These are phyloP conservation scores for Festucalex cinctus DNA, from an alignment of 2,113 vertebrate genomes.

Conservation along the genomic window DNA sequence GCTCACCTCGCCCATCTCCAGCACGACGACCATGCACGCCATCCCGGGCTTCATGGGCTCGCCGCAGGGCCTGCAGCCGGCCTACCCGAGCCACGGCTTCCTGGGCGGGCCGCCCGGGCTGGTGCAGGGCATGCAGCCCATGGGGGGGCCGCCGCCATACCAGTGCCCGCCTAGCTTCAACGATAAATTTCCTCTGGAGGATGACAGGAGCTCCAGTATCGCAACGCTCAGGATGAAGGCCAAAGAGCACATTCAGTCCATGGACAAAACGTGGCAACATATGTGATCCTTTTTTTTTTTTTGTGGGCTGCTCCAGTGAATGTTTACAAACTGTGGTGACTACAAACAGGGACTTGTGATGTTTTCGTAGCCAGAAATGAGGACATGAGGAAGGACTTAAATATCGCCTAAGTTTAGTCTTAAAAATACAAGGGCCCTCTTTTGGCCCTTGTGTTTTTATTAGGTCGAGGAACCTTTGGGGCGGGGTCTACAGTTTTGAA, in stretches of 20 bases:
- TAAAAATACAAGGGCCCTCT: no score
- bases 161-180: slow-evolving; percentile 80
- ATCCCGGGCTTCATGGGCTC: slow-evolving; percentile 85
- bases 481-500: background rate
- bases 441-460: background rate
- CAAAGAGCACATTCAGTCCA: slow-evolving; percentile 90
- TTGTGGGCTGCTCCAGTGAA: slow-evolving; percentile 24
- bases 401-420: background rate
- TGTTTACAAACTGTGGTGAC: slow-evolving; percentile 50
- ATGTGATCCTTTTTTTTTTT: slow-evolving; percentile 72
- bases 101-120: slow-evolving; percentile 75
- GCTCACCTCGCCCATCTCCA: slow-evolving; percentile 84
- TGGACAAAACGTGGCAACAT: slow-evolving; percentile 91
- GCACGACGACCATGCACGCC: slow-evolving; percentile 77
- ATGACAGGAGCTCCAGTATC: slow-evolving; percentile 86
- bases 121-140: slow-evolving; percentile 82
- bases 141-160: slow-evolving; percentile 78
- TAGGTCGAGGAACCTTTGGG: background rate
- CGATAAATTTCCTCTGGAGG: slow-evolving; percentile 86
- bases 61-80: slow-evolving; percentile 78
- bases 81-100: slow-evolving; percentile 77
- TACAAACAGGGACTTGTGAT: slow-evolving; percentile 3
- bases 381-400: background rate
- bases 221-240: slow-evolving; percentile 86
- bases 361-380: background rate